Base-by-base conservation (phyloP, 1,140 invertebrate genomes). In the Phortica variegata region DNA sequence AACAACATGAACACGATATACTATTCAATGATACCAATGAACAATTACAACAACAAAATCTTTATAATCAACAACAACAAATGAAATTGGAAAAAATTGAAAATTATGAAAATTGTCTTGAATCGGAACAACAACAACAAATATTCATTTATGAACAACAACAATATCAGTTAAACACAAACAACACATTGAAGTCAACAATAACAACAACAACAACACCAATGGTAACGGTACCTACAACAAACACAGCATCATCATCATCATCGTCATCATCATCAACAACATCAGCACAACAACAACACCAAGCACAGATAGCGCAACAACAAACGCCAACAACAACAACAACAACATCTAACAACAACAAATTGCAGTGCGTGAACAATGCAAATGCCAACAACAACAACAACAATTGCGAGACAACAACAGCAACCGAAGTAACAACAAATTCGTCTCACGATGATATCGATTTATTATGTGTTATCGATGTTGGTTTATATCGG, bases 1-100 rank as follows among this genome's bases (percentile, higher is more conserved):
- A 53, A 49, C 54, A 59, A n/a, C n/a, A n/a, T n/a, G n/a, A n/a
- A n/a, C n/a, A n/a, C n/a, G n/a, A n/a, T n/a, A n/a, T n/a, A n/a
- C n/a, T n/a, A n/a, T n/a, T n/a, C n/a, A n/a, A n/a, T n/a, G n/a
- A n/a, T n/a, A n/a, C 37, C 45, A 54, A 34, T 49, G 42, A 56
- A 33, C 50, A 55, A 46, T 38, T 47, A 55, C 50, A 42, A 45
- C 54, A 48, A 46, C 46, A 74, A 73, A 73, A 73, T 45, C 16
- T 63, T 23, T 73, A 68, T 44, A 73, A 73, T 65, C 60, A 66
- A 60, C 70, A 70, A 65, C 70, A 73, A 60, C 70, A 73, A 73
- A 47, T 50, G 16, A 73, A 73, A 73, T 60, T 73, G 70, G 70
- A 73, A 54, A 60, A 73, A 73, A 70, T 73, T 38, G 70, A 73